Percentiles rank a stretch among this genome's conserved stretches.
phyloP scores from a whole-genome alignment of 2,797 vertebrate genomes.

The Ctenochaetus hawaiiensis region DNA sequence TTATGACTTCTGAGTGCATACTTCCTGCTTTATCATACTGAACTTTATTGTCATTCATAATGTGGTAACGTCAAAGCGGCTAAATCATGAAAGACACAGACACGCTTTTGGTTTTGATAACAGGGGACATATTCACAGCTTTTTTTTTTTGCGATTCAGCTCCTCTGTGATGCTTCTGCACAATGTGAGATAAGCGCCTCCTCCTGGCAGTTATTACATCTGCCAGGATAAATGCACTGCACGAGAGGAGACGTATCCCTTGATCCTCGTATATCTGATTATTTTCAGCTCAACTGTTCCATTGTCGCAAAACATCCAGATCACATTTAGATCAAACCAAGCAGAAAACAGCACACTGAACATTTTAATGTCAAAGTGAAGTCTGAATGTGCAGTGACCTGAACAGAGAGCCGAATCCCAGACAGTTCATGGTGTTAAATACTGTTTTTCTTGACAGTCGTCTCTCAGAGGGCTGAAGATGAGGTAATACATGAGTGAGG shows the following conservation, averaged over 20 bases:
- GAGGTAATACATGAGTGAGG: neutral
- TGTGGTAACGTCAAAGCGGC: constrained; percentile 36
- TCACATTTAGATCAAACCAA: constrained; percentile 29
- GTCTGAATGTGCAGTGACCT: constrained; percentile 7
- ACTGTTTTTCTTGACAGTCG: neutral
- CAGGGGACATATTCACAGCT: constrained; percentile 24
- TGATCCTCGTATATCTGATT: constrained; percentile 30
- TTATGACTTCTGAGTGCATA: constrained; percentile 37
- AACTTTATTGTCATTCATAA: constrained; percentile 43
- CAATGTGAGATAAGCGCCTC: constrained; percentile 64
- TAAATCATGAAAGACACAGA: constrained; percentile 51
- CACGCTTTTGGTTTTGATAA: constrained; percentile 43
- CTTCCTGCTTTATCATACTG: constrained; percentile 35
- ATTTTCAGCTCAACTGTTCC: constrained; percentile 17
- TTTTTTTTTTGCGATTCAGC: constrained; percentile 27
- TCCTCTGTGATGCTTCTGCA: constrained; percentile 36
- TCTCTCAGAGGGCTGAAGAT: neutral
- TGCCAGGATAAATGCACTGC: constrained; percentile 27
- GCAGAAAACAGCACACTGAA: constrained; percentile 13
- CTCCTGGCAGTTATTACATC: constrained; percentile 49
- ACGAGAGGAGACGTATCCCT: constrained; percentile 35
- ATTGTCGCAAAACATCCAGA: constrained; percentile 21
- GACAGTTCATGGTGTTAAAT: neutral
- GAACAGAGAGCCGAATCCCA: neutral
- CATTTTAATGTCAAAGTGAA: constrained; percentile 3